Conservation (phyloP, 2,888 invertebrate genomes). For the Metellina segmentata region DNA sequence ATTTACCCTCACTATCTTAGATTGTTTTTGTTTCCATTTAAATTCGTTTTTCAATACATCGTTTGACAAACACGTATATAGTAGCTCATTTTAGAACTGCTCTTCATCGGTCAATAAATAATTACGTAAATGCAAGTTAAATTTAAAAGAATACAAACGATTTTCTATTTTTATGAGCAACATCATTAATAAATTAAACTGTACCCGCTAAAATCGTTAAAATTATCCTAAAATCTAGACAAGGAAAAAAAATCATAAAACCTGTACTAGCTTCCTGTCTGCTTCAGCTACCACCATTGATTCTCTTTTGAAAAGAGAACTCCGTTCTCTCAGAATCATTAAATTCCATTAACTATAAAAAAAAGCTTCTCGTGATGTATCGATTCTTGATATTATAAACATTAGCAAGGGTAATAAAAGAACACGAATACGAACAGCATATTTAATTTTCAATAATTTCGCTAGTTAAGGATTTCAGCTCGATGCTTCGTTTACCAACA, state of each 20-base stretch:
- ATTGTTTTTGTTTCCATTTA: too few relatives aligned
- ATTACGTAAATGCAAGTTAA: background rate
- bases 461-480: background rate
- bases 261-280: background rate
- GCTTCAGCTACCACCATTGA: background rate
- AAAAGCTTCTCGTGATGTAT: background rate
- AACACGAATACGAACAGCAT: background rate
- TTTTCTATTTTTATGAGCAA: background rate
- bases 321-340: background rate
- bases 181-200: background rate
- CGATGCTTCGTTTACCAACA: background rate
- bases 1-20: too few relatives aligned
- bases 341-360: background rate
- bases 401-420: conserved; percentile 11
- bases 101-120: background rate
- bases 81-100: background rate
- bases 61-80: background rate
- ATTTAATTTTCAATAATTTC: background rate
- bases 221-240: background rate
- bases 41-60: too few relatives aligned
- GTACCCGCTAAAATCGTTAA: background rate
- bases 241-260: background rate
- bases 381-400: conserved; percentile 44
- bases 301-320: background rate
- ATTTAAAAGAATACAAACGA: background rate